These are phyloP conservation scores for Streptopelia turtur DNA, from an alignment of 2,797 vertebrate genomes.

Conservation along the genomic window DNA sequence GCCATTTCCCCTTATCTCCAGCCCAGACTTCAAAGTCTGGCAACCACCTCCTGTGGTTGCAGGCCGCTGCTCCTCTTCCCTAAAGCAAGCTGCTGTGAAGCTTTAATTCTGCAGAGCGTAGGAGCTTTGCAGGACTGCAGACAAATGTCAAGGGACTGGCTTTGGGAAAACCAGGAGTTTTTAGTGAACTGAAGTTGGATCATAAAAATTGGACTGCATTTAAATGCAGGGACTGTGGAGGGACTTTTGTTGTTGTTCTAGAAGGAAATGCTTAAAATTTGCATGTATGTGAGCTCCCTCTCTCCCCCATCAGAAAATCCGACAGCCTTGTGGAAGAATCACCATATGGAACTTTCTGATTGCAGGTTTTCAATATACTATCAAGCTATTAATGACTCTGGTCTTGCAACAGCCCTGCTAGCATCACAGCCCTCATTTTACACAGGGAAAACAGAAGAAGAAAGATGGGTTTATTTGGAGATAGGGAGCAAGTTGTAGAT, in stretches of 20 bases:
- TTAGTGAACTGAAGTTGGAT: background rate
- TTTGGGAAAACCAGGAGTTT: conserved; percentile 22
- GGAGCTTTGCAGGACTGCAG: conserved; percentile 42
- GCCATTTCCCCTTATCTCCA: conserved; percentile 21
- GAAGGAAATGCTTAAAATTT: background rate
- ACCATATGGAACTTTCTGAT: background rate
- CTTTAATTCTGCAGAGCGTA: conserved; percentile 45
- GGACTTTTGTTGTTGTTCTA: too few species aligned
- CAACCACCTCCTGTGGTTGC: conserved; percentile 28
- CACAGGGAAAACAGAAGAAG: background rate
- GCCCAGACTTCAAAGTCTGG: conserved; percentile 60
- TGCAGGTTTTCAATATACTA: background rate
- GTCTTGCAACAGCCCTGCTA: background rate
- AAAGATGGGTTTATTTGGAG: background rate
- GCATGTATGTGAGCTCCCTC: background rate
- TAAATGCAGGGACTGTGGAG: background rate
- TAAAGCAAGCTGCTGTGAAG: conserved; percentile 38
- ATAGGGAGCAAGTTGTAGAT: background rate
- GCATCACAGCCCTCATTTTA: background rate
- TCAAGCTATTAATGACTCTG: background rate
- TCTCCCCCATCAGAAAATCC: background rate
- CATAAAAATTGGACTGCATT: background rate
- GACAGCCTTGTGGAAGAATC: background rate
- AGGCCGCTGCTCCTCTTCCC: conserved; percentile 14
- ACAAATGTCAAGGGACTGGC: background rate